Conservation (phyloP, 2,113 vertebrate genomes). For the Microtus ochrogaster region DNA sequence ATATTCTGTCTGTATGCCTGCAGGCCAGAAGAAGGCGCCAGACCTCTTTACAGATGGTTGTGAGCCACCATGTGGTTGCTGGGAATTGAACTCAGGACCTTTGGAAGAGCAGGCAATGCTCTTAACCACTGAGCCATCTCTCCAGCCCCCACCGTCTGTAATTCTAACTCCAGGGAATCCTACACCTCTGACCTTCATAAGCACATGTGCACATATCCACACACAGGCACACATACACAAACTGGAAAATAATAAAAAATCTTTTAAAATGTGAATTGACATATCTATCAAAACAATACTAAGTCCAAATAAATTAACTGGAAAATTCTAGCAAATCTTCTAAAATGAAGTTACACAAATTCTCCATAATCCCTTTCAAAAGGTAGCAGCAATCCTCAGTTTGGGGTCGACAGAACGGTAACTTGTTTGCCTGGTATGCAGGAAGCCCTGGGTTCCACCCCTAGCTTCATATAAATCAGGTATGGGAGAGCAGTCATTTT, state of each 20-base stretch:
- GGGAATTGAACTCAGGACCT: too few relatives aligned
- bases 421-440: not conserved
- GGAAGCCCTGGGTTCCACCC: not conserved
- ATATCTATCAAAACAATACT: not conserved
- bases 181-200: not conserved
- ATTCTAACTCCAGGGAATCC: not conserved
- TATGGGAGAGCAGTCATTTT: not conserved
- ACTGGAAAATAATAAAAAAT: not conserved
- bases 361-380: not conserved
- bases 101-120: too few relatives aligned
- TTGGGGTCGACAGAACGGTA: not conserved
- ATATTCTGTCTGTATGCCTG: too few relatives aligned
- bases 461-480: not conserved
- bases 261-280: not conserved
- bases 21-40: too few relatives aligned
- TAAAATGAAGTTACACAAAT: not conserved
- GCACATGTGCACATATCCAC: not conserved
- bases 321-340: not conserved
- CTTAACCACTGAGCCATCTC: too few relatives aligned
- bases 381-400: not conserved
- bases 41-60: too few relatives aligned
- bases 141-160: fast-evolving
- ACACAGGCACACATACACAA: not conserved
- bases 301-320: not conserved
- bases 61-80: too few relatives aligned